phyloP scores from a whole-genome alignment of 1,140 invertebrate species.

The Hypsibius dujardini region DNA sequence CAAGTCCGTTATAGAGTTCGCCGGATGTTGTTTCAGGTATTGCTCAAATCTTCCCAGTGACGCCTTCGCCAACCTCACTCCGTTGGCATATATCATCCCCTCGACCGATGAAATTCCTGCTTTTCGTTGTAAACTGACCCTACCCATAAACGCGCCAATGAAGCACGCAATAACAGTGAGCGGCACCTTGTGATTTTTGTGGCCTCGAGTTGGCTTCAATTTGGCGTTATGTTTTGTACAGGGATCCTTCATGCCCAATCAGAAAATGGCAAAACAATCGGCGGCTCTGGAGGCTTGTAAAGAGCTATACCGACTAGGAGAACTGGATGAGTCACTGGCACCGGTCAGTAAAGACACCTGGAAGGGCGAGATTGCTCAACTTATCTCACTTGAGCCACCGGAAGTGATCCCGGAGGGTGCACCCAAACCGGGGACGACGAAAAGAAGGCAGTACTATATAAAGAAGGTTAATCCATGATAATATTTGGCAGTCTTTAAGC shows the following conservation, averaged over 20 bases:
- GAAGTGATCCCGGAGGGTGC: conserved; percentile 33
- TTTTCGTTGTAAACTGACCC: conserved; percentile 55
- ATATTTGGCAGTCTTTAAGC: too few relatives aligned
- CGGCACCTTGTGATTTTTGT: too few relatives aligned
- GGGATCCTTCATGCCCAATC: conserved; percentile 63
- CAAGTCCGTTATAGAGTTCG: too few relatives aligned
- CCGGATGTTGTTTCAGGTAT: too few relatives aligned
- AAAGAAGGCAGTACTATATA: conserved; percentile 87
- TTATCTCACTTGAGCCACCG: conserved; percentile 30
- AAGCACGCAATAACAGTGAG: too few relatives aligned
- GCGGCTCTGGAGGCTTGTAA: conserved; percentile 69
- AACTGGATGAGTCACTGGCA: conserved; percentile 71
- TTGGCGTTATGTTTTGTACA: conserved; percentile 28
- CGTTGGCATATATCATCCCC: conserved; percentile 29
- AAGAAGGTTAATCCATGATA: too few relatives aligned
- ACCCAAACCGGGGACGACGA: conserved; percentile 74
- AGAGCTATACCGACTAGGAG: conserved; percentile 58
- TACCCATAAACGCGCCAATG: too few relatives aligned
- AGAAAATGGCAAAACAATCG: conserved; percentile 60
- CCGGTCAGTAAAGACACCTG: conserved; percentile 68
- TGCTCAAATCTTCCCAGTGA: conserved; percentile 96
- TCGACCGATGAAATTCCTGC: conserved; percentile 34
- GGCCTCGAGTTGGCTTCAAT: too few relatives aligned
- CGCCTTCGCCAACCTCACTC: conserved; percentile 84
- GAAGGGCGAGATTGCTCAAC: conserved; percentile 35